Evolutionary conservation across 2,113 vertebrate genomes (phyloP).

Genomic region (Semnornis frantzii): DNA sequence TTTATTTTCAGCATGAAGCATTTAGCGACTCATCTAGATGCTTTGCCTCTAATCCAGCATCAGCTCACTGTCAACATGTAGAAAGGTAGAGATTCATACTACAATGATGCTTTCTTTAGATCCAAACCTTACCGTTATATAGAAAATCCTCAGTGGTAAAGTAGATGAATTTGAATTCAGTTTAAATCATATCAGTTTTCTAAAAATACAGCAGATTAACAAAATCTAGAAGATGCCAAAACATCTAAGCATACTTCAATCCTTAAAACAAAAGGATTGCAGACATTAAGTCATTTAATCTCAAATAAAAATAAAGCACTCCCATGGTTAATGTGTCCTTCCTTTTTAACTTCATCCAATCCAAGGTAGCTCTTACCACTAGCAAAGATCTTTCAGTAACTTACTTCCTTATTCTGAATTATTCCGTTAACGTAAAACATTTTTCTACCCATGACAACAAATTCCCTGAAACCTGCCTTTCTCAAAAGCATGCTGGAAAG

Average conservation of each 20-base stretch:
- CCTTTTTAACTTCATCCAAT: not conserved
- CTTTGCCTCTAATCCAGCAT: not conserved
- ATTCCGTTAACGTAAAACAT: not conserved
- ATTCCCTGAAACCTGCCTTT: not conserved
- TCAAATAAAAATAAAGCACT: not conserved
- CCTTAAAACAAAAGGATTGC: not conserved
- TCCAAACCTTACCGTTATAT: not conserved
- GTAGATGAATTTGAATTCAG: not conserved
- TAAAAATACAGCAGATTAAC: not conserved
- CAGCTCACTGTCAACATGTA: not conserved
- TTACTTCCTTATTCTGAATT: not conserved
- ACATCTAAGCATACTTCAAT: not conserved
- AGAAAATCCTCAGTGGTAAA: not conserved
- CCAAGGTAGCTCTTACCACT: not conserved
- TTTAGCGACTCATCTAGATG: not conserved
- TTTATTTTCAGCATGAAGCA: not conserved
- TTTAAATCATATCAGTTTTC: not conserved
- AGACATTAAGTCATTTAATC: not conserved
- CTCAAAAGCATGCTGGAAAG: not conserved
- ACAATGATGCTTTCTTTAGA: not conserved
- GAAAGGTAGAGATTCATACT: not conserved
- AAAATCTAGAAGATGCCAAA: not conserved
- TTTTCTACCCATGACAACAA: not conserved
- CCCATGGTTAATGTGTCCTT: not conserved
- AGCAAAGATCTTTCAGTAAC: not conserved